These are phyloP conservation scores for Isaurus tuberculatus DNA, from an alignment of 92 coral and sea anemone genomes.

Conservation along the genomic window DNA sequence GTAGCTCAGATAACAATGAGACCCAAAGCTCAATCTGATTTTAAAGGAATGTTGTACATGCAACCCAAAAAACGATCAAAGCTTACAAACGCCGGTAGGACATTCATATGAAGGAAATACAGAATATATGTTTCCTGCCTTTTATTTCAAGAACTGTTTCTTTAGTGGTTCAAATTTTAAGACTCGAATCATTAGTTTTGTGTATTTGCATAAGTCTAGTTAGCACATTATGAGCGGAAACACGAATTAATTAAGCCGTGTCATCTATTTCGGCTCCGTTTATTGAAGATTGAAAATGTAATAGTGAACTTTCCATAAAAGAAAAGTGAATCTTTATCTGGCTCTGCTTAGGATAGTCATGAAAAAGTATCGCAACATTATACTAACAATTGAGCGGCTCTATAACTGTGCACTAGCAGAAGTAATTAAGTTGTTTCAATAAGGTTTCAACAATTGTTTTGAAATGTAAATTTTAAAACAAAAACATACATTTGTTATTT, in stretches of 20 bases:
- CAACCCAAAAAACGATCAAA: not conserved
- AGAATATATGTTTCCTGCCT: constrained; percentile 22
- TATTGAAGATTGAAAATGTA: not conserved
- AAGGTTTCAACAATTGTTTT: not conserved
- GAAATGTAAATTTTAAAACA: not conserved
- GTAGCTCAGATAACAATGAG: no score
- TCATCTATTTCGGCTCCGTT: not conserved
- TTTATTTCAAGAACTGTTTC: constrained; percentile 30
- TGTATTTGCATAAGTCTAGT: constrained; percentile 45
- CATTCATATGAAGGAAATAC: constrained; percentile 1
- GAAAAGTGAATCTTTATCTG: not conserved
- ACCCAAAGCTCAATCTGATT: not conserved
- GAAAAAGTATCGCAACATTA: not conserved
- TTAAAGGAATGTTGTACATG: not conserved
- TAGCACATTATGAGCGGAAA: constrained; percentile 46
- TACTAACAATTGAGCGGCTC: not conserved
- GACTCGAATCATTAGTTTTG: constrained; percentile 27
- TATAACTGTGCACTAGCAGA: not conserved
- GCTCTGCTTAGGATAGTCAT: not conserved
- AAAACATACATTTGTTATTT: not conserved
- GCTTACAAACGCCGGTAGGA: not conserved
- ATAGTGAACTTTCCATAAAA: not conserved
- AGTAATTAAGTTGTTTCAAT: not conserved
- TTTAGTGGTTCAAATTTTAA: constrained; percentile 35
- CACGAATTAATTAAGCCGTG: constrained; percentile 21